These are phyloP conservation scores for Phaetusa simplex DNA, from an alignment of 2,113 vertebrate genomes.

Conservation along the genomic window DNA sequence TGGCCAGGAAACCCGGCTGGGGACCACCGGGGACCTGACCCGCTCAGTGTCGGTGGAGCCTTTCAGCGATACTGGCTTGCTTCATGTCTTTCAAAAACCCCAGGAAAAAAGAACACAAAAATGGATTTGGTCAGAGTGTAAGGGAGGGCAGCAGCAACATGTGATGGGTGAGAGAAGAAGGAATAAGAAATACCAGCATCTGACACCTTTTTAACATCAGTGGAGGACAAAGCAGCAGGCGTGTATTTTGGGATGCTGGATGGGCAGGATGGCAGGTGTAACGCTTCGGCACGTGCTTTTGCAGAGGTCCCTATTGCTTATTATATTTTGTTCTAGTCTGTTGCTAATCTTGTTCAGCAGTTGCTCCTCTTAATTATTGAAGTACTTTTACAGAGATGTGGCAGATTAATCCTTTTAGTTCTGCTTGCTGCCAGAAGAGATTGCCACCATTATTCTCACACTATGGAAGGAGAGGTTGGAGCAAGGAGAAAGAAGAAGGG, in stretches of 20 bases:
- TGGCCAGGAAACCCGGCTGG: neutral
- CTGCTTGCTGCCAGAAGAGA: slow-evolving; percentile 33
- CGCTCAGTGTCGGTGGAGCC: fast-evolving
- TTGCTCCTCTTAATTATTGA: slow-evolving; percentile 58
- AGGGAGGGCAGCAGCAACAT: neutral
- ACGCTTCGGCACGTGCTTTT: neutral
- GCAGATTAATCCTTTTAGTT: slow-evolving; percentile 58
- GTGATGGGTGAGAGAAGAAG: neutral
- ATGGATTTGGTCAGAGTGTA: neutral
- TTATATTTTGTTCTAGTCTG: slow-evolving; percentile 24
- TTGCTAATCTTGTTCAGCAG: slow-evolving; percentile 54
- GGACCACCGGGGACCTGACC: neutral
- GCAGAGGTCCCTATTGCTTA: neutral
- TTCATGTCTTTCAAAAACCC: neutral
- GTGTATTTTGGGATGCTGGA: fast-evolving
- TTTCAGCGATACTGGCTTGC: neutral
- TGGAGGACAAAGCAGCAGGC: neutral
- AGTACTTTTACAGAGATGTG: slow-evolving; percentile 42
- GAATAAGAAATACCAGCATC: neutral
- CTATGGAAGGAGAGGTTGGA: neutral
- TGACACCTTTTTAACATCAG: neutral
- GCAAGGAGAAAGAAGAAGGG: neutral
- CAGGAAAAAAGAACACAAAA: fast-evolving
- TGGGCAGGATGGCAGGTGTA: neutral
- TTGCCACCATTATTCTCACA: neutral